phyloP scores from a whole-genome alignment of 2,113 vertebrate genomes.

The Dasypus novemcinctus region DNA sequence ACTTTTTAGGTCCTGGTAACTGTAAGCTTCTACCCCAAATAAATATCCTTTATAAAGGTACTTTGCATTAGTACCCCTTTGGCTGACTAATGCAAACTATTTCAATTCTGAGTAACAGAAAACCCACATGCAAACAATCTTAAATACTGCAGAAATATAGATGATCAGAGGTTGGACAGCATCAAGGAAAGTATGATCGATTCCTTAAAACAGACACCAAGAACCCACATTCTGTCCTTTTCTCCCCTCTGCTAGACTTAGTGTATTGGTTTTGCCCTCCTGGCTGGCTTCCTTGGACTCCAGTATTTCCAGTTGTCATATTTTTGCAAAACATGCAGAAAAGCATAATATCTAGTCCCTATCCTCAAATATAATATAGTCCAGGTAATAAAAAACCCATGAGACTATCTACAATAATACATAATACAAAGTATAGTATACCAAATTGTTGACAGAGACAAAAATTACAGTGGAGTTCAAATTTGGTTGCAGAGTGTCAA shows the following conservation, averaged over 20 bases:
- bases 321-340: not conserved
- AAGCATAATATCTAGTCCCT: not conserved
- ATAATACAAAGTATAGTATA: not conserved
- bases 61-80: no score
- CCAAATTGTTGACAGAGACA: not conserved
- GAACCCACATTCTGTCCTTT: not conserved
- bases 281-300: not conserved
- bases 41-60: no score
- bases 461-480: not conserved
- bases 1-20: no score
- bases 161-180: not conserved
- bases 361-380: not conserved
- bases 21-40: no score
- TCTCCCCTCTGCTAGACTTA: not conserved
- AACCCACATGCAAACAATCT: not conserved
- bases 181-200: not conserved
- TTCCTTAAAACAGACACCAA: not conserved
- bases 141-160: not conserved
- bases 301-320: not conserved
- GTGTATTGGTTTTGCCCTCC: not conserved
- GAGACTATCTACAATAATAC: not conserved
- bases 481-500: not conserved
- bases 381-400: not conserved
- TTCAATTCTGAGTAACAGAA: conserved; percentile 25
- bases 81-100: no score